phyloP scores from a whole-genome alignment of 1,140 invertebrate genomes.

The Drosophila pachea region DNA sequence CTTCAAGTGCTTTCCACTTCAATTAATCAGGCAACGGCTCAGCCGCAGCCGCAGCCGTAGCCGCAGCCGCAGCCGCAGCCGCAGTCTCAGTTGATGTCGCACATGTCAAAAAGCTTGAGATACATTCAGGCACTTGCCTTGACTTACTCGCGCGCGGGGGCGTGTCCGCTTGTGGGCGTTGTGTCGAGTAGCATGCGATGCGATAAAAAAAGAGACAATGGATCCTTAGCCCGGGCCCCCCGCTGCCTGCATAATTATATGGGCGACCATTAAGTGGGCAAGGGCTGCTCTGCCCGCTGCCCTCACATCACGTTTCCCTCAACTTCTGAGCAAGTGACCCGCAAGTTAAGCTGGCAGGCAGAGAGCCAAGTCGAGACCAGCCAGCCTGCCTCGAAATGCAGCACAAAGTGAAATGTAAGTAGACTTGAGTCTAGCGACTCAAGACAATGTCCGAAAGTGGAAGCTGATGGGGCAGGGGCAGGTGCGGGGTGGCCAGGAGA shows the following conservation, averaged over 20 bases:
- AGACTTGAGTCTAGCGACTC: constrained; percentile 48
- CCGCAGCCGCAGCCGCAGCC: not conserved
- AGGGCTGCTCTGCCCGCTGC: not conserved
- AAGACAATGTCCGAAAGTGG: not conserved
- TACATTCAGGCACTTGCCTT: constrained; percentile 58
- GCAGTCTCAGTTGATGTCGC: constrained; percentile 30
- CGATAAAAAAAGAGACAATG: constrained; percentile 45
- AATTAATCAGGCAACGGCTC: constrained; percentile 54
- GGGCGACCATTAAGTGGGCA: constrained; percentile 22
- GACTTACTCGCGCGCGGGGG: constrained; percentile 39
- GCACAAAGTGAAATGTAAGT: constrained; percentile 60
- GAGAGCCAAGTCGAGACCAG: constrained; percentile 5
- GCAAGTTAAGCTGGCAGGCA: constrained; percentile 41
- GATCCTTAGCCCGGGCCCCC: not conserved
- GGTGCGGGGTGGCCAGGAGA: too few relatives aligned
- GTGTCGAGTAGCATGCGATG: constrained; percentile 16
- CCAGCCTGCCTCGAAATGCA: constrained; percentile 43
- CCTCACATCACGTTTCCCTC: too few relatives aligned
- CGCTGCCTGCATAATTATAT: constrained; percentile 44
- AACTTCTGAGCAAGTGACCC: constrained; percentile 57
- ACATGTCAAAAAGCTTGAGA: constrained; percentile 54
- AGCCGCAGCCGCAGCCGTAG: not conserved
- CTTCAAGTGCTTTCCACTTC: constrained; percentile 53
- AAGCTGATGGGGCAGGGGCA: too few relatives aligned
- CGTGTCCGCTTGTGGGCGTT: constrained; percentile 21